Percentiles rank a stretch among this genome's conserved stretches.
Conservation (phyloP, 2,888 invertebrate species). For the Steinernema carpocapsae region DNA sequence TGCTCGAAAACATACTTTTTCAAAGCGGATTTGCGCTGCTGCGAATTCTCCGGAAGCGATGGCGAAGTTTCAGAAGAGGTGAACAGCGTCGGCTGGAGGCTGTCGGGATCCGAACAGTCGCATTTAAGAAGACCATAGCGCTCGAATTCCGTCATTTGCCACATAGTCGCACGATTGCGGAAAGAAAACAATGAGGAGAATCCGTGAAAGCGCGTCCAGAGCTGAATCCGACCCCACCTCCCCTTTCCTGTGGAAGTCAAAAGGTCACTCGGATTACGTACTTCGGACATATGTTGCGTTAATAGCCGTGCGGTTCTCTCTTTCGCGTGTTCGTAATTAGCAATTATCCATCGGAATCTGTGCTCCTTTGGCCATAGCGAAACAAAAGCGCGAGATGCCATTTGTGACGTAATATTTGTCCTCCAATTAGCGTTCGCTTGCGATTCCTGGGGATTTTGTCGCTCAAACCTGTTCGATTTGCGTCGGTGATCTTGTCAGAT, state of each 20-base stretch:
- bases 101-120: constrained; percentile 25
- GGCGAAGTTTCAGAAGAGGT: too few relatives aligned
- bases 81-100: constrained; percentile 18
- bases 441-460: too few relatives aligned
- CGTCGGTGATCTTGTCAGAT: too few relatives aligned
- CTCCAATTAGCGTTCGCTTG: neutral
- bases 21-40: too few relatives aligned
- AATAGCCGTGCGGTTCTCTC: constrained; percentile 6
- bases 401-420: neutral
- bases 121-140: constrained; percentile 16
- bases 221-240: neutral
- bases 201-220: neutral
- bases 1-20: neutral
- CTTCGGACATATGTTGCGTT: constrained; percentile 10
- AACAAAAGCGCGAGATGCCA: neutral
- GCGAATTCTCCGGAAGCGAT: neutral
- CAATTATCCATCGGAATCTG: neutral
- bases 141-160: constrained; percentile 22
- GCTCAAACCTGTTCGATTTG: too few relatives aligned
- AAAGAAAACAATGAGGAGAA: neutral
- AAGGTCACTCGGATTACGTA: constrained; percentile 30
- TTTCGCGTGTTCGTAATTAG: neutral
- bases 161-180: neutral
- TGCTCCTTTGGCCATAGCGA: neutral
- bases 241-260: neutral